A percentile compares a stretch with the other conserved stretches of the same genome.
Evolutionary conservation across 1,140 invertebrate genomes (phyloP).

Genomic region (Phenacoccus solenopsis): DNA sequence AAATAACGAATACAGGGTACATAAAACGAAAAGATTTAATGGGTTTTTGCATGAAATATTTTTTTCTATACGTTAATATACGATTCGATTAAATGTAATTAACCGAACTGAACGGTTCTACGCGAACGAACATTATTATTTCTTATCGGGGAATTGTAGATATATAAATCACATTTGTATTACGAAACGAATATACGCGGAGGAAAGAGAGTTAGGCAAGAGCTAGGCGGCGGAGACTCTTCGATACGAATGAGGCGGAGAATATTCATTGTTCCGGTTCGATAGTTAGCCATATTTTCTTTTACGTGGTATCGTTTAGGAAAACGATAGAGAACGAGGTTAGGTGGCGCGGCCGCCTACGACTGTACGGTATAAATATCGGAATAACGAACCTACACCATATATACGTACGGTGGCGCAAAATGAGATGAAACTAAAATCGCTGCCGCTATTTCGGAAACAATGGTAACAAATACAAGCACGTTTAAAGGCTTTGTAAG

Average conservation of each 20-base stretch:
- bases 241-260: background rate
- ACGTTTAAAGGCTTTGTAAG: conserved; percentile 1
- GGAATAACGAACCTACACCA: background rate
- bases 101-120: conserved; percentile 1
- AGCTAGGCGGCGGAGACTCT: background rate
- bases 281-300: conserved; percentile 2
- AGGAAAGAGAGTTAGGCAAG: background rate
- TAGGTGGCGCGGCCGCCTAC: background rate
- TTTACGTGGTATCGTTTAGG: conserved; percentile 1
- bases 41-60: background rate
- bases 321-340: background rate
- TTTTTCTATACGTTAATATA: background rate
- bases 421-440: conserved; percentile 3
- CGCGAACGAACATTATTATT: background rate
- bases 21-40: background rate
- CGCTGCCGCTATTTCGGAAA: background rate
- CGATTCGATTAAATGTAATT: background rate
- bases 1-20: background rate
- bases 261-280: conserved; percentile 1
- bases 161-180: conserved; percentile 3
- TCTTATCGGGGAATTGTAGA: background rate
- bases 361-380: background rate
- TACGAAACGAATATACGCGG: background rate
- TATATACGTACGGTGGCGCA: background rate
- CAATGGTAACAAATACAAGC: background rate